A percentile compares a stretch with the other conserved stretches of the same genome.
These are phyloP conservation scores for Allolobophora icterica DNA, from an alignment of 2,888 invertebrate species.

Conservation along the genomic window DNA sequence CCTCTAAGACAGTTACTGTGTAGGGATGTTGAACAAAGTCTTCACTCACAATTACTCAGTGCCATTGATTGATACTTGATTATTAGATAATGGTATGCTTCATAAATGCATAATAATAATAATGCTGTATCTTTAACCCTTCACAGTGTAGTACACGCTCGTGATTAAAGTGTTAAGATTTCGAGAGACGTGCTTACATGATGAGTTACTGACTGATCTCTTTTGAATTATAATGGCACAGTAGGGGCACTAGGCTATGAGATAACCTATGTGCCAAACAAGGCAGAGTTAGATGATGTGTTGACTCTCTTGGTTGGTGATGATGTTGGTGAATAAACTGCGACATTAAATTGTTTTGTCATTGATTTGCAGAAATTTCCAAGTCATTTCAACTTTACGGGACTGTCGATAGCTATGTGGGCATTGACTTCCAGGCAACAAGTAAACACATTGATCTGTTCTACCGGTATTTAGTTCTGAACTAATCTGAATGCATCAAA, in stretches of 20 bases:
- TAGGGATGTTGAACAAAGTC: too few relatives aligned
- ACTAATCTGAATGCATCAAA: background rate
- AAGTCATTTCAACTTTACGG: slow-evolving; percentile 67
- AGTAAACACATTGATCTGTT: slow-evolving; percentile 60
- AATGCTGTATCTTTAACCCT: too few relatives aligned
- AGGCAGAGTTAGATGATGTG: background rate
- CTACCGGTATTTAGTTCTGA: too few relatives aligned
- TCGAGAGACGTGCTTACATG: too few relatives aligned
- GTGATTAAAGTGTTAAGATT: too few relatives aligned
- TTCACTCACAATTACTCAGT: too few relatives aligned
- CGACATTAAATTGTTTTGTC: background rate
- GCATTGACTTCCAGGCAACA: slow-evolving; percentile 72
- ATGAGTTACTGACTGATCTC: background rate
- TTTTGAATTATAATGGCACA: background rate
- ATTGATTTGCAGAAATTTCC: slow-evolving; percentile 45
- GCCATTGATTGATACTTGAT: too few relatives aligned
- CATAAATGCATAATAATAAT: too few relatives aligned
- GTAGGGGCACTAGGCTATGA: background rate
- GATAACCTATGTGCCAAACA: background rate
- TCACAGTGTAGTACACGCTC: too few relatives aligned
- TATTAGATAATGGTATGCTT: too few relatives aligned
- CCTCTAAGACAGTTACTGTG: too few relatives aligned
- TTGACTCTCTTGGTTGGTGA: background rate
- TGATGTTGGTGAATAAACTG: background rate
- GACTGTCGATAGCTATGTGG: slow-evolving; percentile 71